These are phyloP conservation scores for Tiliqua scincoides DNA, from an alignment of 2,113 vertebrate species.

Conservation along the genomic window DNA sequence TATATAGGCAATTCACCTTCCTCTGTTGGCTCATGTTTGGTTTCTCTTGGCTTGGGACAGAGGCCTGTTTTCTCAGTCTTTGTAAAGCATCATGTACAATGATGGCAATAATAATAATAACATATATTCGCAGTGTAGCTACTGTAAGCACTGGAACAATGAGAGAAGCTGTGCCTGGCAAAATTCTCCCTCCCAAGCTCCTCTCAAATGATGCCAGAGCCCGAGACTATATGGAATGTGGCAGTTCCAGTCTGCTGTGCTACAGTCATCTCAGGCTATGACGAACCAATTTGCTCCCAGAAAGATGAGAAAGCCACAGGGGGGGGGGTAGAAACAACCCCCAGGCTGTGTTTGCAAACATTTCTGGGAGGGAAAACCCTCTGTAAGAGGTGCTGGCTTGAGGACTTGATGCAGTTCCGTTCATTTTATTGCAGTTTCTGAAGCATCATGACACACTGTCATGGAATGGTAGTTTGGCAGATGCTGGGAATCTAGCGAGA, in stretches of 20 bases:
- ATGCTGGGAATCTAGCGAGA: not conserved
- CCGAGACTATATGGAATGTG: not conserved
- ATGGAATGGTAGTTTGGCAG: not conserved
- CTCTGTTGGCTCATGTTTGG: too few relatives aligned
- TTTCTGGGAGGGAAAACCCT: not conserved
- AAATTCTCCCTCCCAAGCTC: not conserved
- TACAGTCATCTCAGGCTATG: not conserved
- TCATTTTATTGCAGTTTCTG: not conserved
- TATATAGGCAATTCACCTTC: too few relatives aligned
- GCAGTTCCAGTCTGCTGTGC: conserved; percentile 1
- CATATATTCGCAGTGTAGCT: not conserved
- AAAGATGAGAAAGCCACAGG: not conserved
- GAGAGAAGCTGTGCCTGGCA: not conserved
- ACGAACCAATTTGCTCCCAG: not conserved
- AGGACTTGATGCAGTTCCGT: not conserved
- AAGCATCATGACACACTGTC: not conserved
- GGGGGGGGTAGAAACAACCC: not conserved
- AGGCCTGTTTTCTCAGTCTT: too few relatives aligned
- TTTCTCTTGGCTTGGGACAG: too few relatives aligned
- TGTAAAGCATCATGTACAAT: too few relatives aligned
- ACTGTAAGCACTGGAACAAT: not conserved
- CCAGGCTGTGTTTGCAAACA: not conserved
- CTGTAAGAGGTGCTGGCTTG: not conserved
- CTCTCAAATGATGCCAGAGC: not conserved
- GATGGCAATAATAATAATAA: too few relatives aligned